Base-by-base conservation (phyloP, 2,888 invertebrate genomes). In the Cephus rjabovi region DNA sequence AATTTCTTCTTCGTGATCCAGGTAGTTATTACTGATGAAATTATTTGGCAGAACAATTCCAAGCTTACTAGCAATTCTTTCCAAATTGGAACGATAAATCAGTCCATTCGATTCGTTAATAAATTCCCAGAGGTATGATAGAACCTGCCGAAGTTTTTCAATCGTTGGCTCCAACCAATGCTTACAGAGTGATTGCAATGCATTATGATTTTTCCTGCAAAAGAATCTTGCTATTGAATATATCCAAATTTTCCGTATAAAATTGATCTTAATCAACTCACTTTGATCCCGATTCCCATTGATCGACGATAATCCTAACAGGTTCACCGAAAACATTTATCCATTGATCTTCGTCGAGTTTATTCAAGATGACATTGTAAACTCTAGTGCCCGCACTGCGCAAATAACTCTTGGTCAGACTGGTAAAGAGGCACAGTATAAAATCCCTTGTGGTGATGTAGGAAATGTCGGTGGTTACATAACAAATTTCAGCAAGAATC, bases 381-480 rank as follows among this genome's bases (percentile, higher is more conserved):
- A 95, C 92, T 85, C 94, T 94, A 74, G 94, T 93, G 34, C 94
- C 94, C 56, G 94, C 93, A 33, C 94, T 93, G 6, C 94, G 93
- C 56, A 95, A 89, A 79, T 94, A 93, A 80, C 92, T 92, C 88
- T 92, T 93, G 76, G 92, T 87, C 80, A 94, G 89, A 81, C 93
- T 93, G 56, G 82, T 86, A 37, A 86, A 85, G n/a, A 89, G 77
- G 33, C 82, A 81, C 15, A 83, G 77, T 73, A 87, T 81, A 23
- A 91, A 85, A 23, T 85, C 76, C 23, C 15, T 40, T n/a, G 81
- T 77, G 15, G 85, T 81, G 73, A 82, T 76, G 34, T 76, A 30
- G 34, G 81, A 89, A 73, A 81, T 68, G 70, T 84, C 86, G 81
- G 81, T 87, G 87, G 81, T 83, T 82, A 80, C 88, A 84, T 84